Evolutionary conservation across 2,113 vertebrate genomes (phyloP).

Genomic region (Perognathus longimembris): DNA sequence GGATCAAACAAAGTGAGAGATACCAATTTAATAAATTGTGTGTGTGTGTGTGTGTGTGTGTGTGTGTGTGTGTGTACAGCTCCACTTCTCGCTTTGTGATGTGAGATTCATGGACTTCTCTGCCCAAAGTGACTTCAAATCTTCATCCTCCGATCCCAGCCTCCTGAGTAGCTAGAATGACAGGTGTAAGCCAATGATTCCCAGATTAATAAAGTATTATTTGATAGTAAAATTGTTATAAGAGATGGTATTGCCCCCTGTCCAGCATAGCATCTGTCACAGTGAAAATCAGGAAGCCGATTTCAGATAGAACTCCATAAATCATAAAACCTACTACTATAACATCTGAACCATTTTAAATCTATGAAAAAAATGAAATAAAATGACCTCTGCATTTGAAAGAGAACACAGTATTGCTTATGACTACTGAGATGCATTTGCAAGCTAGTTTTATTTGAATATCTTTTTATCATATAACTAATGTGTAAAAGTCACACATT

Average conservation of each 20-base stretch:
- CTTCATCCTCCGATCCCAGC: no score
- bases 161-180: no score
- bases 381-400: not conserved
- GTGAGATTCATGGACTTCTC: no score
- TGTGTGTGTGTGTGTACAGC: no score
- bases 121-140: no score
- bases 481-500: not conserved
- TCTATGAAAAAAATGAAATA: not conserved
- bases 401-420: not conserved
- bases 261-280: not conserved
- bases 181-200: no score
- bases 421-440: not conserved
- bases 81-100: no score
- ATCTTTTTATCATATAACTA: not conserved
- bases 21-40: not conserved
- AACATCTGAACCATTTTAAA: not conserved
- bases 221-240: not conserved
- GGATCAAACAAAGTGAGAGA: not conserved
- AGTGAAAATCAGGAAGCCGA: not conserved
- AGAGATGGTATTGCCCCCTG: not conserved
- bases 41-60: no score
- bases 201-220: not conserved
- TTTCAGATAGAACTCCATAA: not conserved
- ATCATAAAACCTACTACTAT: not conserved
- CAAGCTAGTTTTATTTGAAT: conserved; percentile 32